Conservation (phyloP, 2,113 vertebrate genomes). For the Zapornia atra region DNA sequence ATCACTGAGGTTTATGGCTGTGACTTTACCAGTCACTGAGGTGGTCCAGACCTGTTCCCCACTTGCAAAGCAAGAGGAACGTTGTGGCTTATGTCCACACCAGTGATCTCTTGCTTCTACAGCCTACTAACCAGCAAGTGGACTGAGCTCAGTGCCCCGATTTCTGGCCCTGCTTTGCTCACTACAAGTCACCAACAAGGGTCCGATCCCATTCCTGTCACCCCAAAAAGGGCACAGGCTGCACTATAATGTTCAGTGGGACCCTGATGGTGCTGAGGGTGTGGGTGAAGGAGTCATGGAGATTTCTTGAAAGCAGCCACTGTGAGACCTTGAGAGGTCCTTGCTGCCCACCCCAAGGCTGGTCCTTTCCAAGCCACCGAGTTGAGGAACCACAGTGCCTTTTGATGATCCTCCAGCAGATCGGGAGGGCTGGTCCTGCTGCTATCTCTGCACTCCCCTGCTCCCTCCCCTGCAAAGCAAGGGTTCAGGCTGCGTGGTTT, state of each 20-base stretch:
- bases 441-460: not conserved
- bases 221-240: not conserved
- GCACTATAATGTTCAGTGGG: rapidly evolving
- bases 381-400: not conserved
- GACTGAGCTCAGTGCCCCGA: not conserved
- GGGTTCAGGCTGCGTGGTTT: not conserved
- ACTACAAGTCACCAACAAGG: not conserved
- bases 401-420: rapidly evolving
- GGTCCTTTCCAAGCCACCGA: not conserved
- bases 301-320: not conserved
- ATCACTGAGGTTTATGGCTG: not conserved
- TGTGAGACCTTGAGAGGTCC: not conserved
- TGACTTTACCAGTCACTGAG: not conserved
- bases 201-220: not conserved
- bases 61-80: not conserved
- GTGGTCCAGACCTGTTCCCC: not conserved
- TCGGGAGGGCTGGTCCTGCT: not conserved
- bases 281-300: rapidly evolving
- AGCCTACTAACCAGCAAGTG: rapidly evolving
- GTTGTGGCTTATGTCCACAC: not conserved
- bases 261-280: not conserved
- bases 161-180: not conserved
- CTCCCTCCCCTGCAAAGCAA: not conserved
- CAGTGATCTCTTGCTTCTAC: not conserved
- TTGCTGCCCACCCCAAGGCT: not conserved